Evolutionary conservation across 2,888 invertebrate species (phyloP), one percentile per base, ranked within the genome.

Genomic region (Drosophila nr. medialis): DNA sequence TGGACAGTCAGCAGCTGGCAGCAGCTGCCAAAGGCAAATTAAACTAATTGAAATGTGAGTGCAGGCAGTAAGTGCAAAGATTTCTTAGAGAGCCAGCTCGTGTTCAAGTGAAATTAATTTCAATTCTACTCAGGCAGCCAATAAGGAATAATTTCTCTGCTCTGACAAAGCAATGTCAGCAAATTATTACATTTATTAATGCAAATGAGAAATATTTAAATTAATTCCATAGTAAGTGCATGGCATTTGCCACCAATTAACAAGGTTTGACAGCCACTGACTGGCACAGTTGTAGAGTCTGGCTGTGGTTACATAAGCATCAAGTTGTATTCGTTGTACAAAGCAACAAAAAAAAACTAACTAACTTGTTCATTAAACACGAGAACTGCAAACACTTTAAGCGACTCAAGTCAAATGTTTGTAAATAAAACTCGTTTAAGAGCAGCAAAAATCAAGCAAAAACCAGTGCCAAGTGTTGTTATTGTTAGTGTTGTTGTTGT

Each of bases 391-490:
- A 82, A 77, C 77, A 80, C 63, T 72, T 65, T 60, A 63, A 69
- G 55, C 59, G 61, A 62, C 64, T 58, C 66, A 70, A 75, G 56
- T 78, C 77, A 79, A 81, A 75, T 80, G 81, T 86, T 86, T 88
- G 81, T 86, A 89, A 86, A 89, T 81, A 86, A 88, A 86, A 86
- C 89, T 81, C 66, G 89, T 86, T 85, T 83, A 75, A 70, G 70
- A 72, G 48, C 55, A 75, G 75, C 60, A 67, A 56, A n/a, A n/a
- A 54, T 15, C 21, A 55, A 55, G 15, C 45, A 59, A 62, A 53
- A 61, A 67, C 61, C 64, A 74, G 63, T 70, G 66, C 64, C 63
- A 58, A 63, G 38, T 38, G 61, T 58, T 62, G 58, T 66, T 32
- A 38, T 58, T 56, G 58, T 64, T 32, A 42, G 58, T 56, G 58